Base-by-base conservation (phyloP, 2,888 invertebrate genomes). In the Alviniconcha strummeri region DNA sequence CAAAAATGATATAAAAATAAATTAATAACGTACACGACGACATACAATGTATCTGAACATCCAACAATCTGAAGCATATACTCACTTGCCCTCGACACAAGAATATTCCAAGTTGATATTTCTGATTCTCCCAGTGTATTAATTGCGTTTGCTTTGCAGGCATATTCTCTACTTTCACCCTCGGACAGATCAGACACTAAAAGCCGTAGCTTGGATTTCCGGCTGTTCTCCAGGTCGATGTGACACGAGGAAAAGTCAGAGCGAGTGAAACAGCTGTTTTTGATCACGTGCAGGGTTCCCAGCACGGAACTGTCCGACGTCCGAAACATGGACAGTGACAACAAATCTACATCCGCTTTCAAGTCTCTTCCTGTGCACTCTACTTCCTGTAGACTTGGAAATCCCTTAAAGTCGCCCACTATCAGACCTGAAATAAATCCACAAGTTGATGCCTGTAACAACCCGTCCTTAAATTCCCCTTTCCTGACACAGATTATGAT, bases 71-170 rank as follows among this genome's bases (percentile, higher is more conserved):
- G 36, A 36, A 36, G 1, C 60, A 7, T 9, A 13, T 52, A 77
- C 84, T 80, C 84, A 90, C 90, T 88, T 88, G 89, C 90, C 89
- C 90, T 84, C 89, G 83, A 89, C 89, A 85, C 89, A 90, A 83
- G 89, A 87, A 64, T 8, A 17, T 57, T 55, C 81, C 81, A 81
- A 8, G 19, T 9, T 13, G 19, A 13, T 1, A 72, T 72, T 13
- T 57, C 56, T 2, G 72, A 8, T 11, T 17, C 13, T 52, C 76
- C 82, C 15, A n/a, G 7, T 17, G 36, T 13, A 17, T 60, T 54
- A 54, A 82, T 74, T 19, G 17, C 75, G 19, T 56, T 64, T 9
- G 76, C 82, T 5, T 54, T 52, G 69, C 82, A 82, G 6, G 69
- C 82, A 67, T 77, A 82, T 57, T 67, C 55, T 15, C 82, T 17